phyloP scores from a whole-genome alignment of 2,113 vertebrate genomes.

The Laticauda laticaudata region DNA sequence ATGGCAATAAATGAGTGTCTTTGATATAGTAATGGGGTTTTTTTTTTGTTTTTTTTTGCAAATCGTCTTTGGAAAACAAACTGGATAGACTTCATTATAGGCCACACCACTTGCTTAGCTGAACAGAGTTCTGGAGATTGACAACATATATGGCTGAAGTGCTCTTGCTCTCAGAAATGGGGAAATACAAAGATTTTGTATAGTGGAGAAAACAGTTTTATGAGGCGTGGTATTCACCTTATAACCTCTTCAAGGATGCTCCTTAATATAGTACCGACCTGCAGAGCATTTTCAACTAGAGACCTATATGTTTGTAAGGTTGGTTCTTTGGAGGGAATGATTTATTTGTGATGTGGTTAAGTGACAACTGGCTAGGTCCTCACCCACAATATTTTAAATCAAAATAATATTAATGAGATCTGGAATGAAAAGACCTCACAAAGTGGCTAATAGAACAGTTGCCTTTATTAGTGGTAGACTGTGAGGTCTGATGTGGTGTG shows the following conservation, averaged over 20 bases:
- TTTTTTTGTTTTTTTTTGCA: neutral
- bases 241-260: neutral
- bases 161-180: neutral
- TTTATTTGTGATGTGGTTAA: neutral
- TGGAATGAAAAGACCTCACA: neutral
- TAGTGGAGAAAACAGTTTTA: neutral
- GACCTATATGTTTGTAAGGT: neutral
- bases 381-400: neutral
- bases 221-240: neutral
- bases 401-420: neutral
- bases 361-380: neutral
- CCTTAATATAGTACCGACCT: neutral
- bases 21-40: slow-evolving; percentile 22
- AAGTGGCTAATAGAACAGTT: neutral
- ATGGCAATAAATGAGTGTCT: slow-evolving; percentile 53
- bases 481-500: neutral
- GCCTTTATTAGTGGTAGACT: neutral
- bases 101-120: neutral
- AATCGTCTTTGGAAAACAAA: neutral
- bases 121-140: neutral
- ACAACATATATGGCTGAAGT: neutral
- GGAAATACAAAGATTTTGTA: neutral
- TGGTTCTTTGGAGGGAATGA: neutral
- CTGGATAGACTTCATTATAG: neutral
- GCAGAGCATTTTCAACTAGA: neutral